phyloP scores from a whole-genome alignment of 23 tunicate species.

The Phallusia fumigata region DNA sequence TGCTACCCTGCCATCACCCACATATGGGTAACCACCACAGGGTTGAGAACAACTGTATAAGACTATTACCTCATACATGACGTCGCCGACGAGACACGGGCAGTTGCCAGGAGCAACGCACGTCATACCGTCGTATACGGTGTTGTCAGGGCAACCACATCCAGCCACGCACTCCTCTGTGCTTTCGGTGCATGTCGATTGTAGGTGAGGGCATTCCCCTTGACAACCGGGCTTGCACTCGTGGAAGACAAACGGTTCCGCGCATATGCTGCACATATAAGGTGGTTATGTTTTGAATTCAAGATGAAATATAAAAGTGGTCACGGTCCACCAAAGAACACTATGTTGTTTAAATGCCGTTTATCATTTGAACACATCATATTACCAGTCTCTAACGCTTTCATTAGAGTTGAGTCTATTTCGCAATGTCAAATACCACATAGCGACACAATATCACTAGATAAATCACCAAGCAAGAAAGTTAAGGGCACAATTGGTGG shows the following conservation, averaged over 20 bases:
- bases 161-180: constrained; percentile 42
- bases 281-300: not conserved
- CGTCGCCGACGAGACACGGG: constrained; percentile 54
- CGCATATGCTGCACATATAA: constrained; percentile 34
- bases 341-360: too few relatives aligned
- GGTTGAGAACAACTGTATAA: too few relatives aligned
- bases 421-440: too few relatives aligned
- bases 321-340: too few relatives aligned
- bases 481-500: too few relatives aligned
- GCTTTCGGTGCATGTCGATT: constrained; percentile 20
- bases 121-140: constrained; percentile 61
- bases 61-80: constrained; percentile 48
- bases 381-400: too few relatives aligned
- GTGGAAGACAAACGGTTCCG: constrained; percentile 57
- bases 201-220: constrained; percentile 55
- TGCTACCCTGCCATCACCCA: too few relatives aligned
- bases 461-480: too few relatives aligned
- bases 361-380: too few relatives aligned
- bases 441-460: too few relatives aligned
- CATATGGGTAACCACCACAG: not conserved
- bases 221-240: constrained; percentile 58
- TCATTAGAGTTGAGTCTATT: too few relatives aligned
- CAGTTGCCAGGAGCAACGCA: constrained; percentile 81
- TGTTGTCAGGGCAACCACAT: constrained; percentile 72
- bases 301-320: too few relatives aligned